These are phyloP conservation scores for Atta colombica DNA, from an alignment of 1,140 invertebrate genomes.

Conservation along the genomic window DNA sequence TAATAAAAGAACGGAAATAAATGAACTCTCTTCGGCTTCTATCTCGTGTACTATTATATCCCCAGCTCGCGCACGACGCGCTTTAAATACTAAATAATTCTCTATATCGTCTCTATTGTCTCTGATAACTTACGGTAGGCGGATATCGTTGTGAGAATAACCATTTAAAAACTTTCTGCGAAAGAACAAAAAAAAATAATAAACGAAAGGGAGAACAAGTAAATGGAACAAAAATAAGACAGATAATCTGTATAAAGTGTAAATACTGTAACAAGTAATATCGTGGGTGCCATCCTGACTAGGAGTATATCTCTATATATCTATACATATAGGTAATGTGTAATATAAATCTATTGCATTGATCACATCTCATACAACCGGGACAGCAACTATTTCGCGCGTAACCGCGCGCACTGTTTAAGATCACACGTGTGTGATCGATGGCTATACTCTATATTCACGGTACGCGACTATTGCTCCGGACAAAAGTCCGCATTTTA, in stretches of 20 bases:
- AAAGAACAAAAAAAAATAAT: constrained; percentile 38
- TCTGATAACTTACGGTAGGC: constrained; percentile 74
- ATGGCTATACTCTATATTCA: constrained; percentile 77
- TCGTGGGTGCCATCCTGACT: constrained; percentile 82
- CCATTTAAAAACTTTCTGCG: constrained; percentile 67
- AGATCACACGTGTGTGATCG: constrained; percentile 64
- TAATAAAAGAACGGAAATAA: constrained; percentile 28
- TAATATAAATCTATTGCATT: constrained; percentile 79
- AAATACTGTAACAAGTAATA: constrained; percentile 85
- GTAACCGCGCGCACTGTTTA: constrained; percentile 69
- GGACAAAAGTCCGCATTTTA: constrained; percentile 84
- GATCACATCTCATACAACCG: constrained; percentile 77
- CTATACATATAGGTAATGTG: constrained; percentile 79
- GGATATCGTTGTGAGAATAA: constrained; percentile 73
- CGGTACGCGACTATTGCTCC: constrained; percentile 81
- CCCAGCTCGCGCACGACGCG: constrained; percentile 44
- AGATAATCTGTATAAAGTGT: constrained; percentile 78
- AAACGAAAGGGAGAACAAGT: constrained; percentile 46
- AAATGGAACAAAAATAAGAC: constrained; percentile 64
- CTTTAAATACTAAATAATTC: constrained; percentile 83
- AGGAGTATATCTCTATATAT: constrained; percentile 82
- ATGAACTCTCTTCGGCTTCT: constrained; percentile 7
- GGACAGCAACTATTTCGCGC: constrained; percentile 70
- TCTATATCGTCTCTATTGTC: constrained; percentile 81
- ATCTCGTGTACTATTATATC: constrained; percentile 52